Conservation (phyloP, 2,113 vertebrate genomes). For the Solea senegalensis region DNA sequence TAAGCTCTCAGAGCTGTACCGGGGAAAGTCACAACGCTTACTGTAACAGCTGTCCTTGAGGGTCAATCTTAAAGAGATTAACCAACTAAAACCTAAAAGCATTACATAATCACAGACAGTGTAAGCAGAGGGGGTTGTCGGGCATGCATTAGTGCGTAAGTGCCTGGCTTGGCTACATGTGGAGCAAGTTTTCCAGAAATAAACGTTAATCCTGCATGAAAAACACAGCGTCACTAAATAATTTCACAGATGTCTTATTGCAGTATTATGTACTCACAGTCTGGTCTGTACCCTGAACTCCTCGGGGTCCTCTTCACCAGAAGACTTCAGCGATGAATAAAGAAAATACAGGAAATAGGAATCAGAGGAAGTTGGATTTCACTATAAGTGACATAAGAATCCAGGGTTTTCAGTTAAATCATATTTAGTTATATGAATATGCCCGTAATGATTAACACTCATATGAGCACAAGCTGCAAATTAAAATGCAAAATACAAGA, state of each 20-base stretch:
- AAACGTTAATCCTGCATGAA: slow-evolving; percentile 45
- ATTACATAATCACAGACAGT: slow-evolving; percentile 69
- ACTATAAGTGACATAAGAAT: too few relatives aligned
- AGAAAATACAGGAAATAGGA: not conserved
- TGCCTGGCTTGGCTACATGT: slow-evolving; percentile 38
- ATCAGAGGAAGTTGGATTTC: not conserved
- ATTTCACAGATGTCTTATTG: not conserved
- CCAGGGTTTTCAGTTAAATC: too few relatives aligned
- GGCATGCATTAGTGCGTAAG: slow-evolving; percentile 36
- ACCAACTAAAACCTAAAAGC: slow-evolving; percentile 73
- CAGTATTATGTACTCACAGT: slow-evolving; percentile 79
- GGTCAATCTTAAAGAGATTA: slow-evolving; percentile 75
- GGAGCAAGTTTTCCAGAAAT: slow-evolving; percentile 42
- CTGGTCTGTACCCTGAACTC: slow-evolving; percentile 84
- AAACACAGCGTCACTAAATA: slow-evolving; percentile 30
- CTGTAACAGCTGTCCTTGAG: slow-evolving; percentile 61
- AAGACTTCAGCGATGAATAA: slow-evolving; percentile 70
- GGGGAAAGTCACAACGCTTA: slow-evolving; percentile 50
- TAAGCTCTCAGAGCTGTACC: slow-evolving; percentile 1
- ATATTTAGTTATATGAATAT: too few relatives aligned
- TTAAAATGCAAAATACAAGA: too few relatives aligned
- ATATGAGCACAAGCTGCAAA: too few relatives aligned
- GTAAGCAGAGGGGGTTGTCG: slow-evolving; percentile 33
- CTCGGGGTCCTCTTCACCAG: slow-evolving; percentile 85
- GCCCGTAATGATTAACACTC: too few relatives aligned